Evolutionary conservation across 1,140 invertebrate genomes (phyloP), one percentile per base, ranked within the genome.

Genomic region (Riptortus pedestris): DNA sequence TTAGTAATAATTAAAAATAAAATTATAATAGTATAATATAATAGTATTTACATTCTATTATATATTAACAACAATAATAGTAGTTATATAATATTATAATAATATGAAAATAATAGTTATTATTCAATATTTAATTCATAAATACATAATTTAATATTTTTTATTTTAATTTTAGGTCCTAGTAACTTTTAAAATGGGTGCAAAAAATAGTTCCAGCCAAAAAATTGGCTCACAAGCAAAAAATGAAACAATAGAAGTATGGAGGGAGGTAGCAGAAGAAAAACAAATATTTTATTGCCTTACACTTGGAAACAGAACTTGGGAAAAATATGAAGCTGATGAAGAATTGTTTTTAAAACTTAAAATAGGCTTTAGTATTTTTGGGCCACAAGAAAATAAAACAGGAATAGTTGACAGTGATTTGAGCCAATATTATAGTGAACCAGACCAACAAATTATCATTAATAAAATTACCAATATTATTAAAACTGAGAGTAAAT

Each of bases 281-380:
- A 55, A 55, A 14, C 51, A 55, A 55, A 12, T 16, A 5, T 55
- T 55, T 27, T 55, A 55, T 27, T 27, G 20, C 11, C 20, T 24
- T 16, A 24, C 51, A 24, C 51, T 55, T 27, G 51, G 51, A 26
- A 14, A 24, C 20, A 55, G 24, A 24, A 24, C 2, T 1, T 55
- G 51, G 51, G 51, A 55, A 26, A 24, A 55, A 55, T 55, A 55
- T 24, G 12, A 2, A 24, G 11, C 4, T 26, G 24, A 26, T 24
- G 20, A 55, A 26, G 2, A 7, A 18, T 18, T 7, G 24, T 55
- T 27, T 26, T 55, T 55, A 55, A 22, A 24, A 26, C 3, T 55
- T 16, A 55, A 55, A 55, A 26, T 55, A 55, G 51, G 51, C 24
- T 55, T 55, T 55, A 24, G 18, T 24, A 22, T 55, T 26, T 55